Evolutionary conservation across 2,888 invertebrate genomes (phyloP).

Genomic region (Ditula angustiorana): DNA sequence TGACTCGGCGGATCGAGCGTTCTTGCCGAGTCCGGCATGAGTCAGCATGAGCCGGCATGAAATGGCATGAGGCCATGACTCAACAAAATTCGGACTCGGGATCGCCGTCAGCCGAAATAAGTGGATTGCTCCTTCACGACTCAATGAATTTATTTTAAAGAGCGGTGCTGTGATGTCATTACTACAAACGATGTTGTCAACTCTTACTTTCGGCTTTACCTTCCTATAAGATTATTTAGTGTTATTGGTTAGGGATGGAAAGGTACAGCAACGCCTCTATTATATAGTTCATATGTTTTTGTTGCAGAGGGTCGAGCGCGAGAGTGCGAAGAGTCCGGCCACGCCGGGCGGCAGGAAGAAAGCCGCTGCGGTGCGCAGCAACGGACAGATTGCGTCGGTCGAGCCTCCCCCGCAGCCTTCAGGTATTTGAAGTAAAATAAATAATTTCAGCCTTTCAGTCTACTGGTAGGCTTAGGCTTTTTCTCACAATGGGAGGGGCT

Average conservation of each 20-base stretch:
- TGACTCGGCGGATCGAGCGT: conserved; percentile 60
- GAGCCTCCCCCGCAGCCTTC: conserved; percentile 69
- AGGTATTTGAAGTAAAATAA: conserved; percentile 55
- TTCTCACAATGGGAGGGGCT: too few species aligned
- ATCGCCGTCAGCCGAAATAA: conserved; percentile 78
- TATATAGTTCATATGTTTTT: conserved; percentile 40
- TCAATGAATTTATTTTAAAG: conserved; percentile 72
- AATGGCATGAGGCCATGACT: conserved; percentile 67
- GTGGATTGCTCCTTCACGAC: conserved; percentile 78
- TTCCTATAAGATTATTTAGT: conserved; percentile 39
- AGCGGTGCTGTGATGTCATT: conserved; percentile 64
- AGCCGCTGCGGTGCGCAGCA: conserved; percentile 67
- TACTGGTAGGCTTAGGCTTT: too few species aligned
- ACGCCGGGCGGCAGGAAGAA: conserved; percentile 78
- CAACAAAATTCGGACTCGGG: conserved; percentile 63
- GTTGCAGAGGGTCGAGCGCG: conserved; percentile 77
- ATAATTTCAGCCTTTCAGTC: too few species aligned
- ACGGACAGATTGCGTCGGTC: conserved; percentile 71
- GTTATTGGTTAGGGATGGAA: conserved; percentile 10
- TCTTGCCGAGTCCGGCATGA: conserved; percentile 66
- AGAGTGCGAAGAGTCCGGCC: conserved; percentile 77
- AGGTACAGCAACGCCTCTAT: too few species aligned
- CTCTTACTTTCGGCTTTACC: conserved; percentile 52
- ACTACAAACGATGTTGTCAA: conserved; percentile 48
- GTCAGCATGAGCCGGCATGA: conserved; percentile 62